phyloP scores from a whole-genome alignment of 2,797 vertebrate genomes.

The Notoglanidium macrostoma region DNA sequence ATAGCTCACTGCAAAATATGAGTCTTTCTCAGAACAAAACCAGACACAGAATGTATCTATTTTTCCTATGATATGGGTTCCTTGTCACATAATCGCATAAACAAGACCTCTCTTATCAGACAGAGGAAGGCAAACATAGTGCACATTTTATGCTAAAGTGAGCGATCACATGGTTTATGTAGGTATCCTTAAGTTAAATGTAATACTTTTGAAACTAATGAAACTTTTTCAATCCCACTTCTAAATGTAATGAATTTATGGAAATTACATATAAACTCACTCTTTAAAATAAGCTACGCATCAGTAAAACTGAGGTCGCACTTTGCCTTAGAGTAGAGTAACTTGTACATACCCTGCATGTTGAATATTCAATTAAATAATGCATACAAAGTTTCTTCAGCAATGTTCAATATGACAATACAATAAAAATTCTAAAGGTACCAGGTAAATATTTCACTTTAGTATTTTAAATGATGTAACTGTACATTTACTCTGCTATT shows the following conservation, averaged over 20 bases:
- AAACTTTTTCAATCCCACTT: neutral
- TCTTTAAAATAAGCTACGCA: neutral
- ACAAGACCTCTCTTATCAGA: neutral
- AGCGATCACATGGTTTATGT: neutral
- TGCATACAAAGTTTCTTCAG: neutral
- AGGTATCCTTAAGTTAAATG: neutral
- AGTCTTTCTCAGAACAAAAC: slow-evolving; percentile 33
- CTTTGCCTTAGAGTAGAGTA: neutral
- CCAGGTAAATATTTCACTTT: neutral
- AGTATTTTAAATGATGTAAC: neutral
- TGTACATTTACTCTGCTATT: neutral
- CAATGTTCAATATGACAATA: neutral
- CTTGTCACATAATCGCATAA: neutral
- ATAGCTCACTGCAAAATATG: slow-evolving; percentile 30
- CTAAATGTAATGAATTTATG: neutral
- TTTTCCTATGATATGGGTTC: neutral
- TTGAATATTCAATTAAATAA: neutral
- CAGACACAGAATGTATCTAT: neutral
- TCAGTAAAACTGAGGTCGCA: neutral
- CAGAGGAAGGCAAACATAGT: neutral
- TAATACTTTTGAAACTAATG: neutral
- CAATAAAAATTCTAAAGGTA: neutral
- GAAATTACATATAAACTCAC: neutral
- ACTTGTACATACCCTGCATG: neutral
- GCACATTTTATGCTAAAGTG: neutral